These are phyloP conservation scores for Caenorhabditis wallacei DNA, from an alignment of 2,888 invertebrate genomes.

Conservation along the genomic window DNA sequence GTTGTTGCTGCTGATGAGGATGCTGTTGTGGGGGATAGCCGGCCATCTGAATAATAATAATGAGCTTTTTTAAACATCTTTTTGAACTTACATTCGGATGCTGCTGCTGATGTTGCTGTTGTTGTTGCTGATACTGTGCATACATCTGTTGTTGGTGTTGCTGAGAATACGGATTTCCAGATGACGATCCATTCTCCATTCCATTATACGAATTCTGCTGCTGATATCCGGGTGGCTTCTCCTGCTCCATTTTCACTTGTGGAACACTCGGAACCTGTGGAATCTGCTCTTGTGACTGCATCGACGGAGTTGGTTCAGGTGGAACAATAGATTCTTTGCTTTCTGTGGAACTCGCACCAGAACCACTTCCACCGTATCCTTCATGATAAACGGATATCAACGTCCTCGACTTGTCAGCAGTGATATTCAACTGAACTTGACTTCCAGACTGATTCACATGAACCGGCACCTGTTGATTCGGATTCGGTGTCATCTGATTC, in stretches of 20 bases:
- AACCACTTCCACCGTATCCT: conserved; percentile 60
- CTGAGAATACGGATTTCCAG: conserved; percentile 50
- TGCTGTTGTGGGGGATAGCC: conserved; percentile 38
- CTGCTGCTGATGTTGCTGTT: conserved; percentile 33
- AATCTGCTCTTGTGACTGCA: conserved; percentile 28
- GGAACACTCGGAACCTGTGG: conserved; percentile 15
- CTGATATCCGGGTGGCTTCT: conserved; percentile 22
- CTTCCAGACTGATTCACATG: conserved; percentile 70
- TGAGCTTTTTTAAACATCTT: too few species aligned
- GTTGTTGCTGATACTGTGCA: conserved; percentile 4
- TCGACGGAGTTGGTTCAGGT: conserved; percentile 80
- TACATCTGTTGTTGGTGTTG: conserved; percentile 39
- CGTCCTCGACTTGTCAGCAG: conserved; percentile 78
- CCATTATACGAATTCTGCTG: conserved; percentile 32
- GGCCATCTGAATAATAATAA: conserved; percentile 28
- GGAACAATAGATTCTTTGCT: conserved; percentile 78
- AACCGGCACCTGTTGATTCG: conserved; percentile 55
- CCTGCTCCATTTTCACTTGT: conserved; percentile 41
- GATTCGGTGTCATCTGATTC: conserved; percentile 26
- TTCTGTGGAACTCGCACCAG: conserved; percentile 64
- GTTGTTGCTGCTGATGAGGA: conserved; percentile 30
- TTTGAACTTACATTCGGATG: conserved; percentile 25
- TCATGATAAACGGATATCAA: conserved; percentile 82
- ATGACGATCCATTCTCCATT: conserved; percentile 40
- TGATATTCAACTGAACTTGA: conserved; percentile 82